These are phyloP conservation scores for Eupristina koningsbergeri DNA, from an alignment of 1,140 invertebrate species.

Conservation along the genomic window DNA sequence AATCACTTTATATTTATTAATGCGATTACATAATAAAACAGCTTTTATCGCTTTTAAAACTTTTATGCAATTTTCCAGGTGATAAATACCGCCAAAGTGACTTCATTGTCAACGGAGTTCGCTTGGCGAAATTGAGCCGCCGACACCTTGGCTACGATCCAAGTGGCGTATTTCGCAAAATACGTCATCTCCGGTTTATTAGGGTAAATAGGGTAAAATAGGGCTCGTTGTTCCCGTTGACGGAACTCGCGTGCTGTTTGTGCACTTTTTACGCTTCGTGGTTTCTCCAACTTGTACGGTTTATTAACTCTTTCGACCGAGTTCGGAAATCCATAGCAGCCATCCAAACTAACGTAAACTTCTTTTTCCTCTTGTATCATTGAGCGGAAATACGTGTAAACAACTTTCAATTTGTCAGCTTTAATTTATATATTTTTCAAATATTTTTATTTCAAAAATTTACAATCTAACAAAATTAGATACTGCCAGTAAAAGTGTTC, in stretches of 20 bases:
- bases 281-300: constrained; percentile 26
- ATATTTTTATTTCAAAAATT: too few relatives aligned
- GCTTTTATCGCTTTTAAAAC: constrained; percentile 5
- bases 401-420: too few relatives aligned
- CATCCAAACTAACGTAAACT: neutral
- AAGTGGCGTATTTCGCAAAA: constrained; percentile 26
- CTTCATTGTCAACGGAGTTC: neutral
- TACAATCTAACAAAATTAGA: too few relatives aligned
- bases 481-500: too few relatives aligned
- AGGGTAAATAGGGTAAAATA: constrained; percentile 39
- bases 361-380: neutral
- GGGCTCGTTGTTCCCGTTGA: constrained; percentile 21
- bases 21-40: neutral
- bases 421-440: too few relatives aligned
- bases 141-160: constrained; percentile 24
- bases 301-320: constrained; percentile 15
- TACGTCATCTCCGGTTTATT: constrained; percentile 44
- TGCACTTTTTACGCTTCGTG: constrained; percentile 13
- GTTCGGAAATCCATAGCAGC: constrained; percentile 32
- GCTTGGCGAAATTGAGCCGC: constrained; percentile 33
- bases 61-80: constrained; percentile 10
- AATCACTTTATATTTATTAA: neutral
- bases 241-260: neutral
- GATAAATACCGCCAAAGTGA: constrained; percentile 12
- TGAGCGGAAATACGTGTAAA: too few relatives aligned